phyloP scores from a whole-genome alignment of 1,140 invertebrate genomes.

The Agraylea sexmaculata region DNA sequence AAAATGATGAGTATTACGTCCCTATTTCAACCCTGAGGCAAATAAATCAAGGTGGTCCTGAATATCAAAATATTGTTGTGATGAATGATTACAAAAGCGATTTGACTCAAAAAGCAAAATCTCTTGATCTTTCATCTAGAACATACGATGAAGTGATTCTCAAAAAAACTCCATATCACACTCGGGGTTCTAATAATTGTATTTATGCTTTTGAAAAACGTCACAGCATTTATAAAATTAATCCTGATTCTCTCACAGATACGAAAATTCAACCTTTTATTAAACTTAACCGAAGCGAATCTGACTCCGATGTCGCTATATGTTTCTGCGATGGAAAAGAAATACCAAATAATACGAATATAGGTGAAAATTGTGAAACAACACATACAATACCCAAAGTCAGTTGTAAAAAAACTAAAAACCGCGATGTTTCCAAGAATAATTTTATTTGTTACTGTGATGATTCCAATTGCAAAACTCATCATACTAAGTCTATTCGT shows the following conservation, averaged over 20 bases:
- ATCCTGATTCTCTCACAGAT: constrained; percentile 31
- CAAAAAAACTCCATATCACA: constrained; percentile 30
- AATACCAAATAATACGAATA: constrained; percentile 1
- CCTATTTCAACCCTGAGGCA: constrained; percentile 13
- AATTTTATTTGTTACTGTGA: constrained; percentile 36
- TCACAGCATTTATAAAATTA: constrained; percentile 37
- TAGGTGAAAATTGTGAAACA: background rate
- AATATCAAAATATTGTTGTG: constrained; percentile 15
- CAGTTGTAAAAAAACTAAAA: background rate
- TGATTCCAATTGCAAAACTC: constrained; percentile 28
- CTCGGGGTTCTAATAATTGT: constrained; percentile 36
- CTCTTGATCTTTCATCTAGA: background rate
- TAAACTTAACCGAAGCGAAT: constrained; percentile 27
- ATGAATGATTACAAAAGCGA: background rate
- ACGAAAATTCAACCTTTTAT: constrained; percentile 25
- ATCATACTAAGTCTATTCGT: constrained; percentile 23
- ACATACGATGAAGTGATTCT: background rate
- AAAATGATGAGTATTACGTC: no score
- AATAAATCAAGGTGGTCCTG: constrained; percentile 7
- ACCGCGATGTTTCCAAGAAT: constrained; percentile 1
- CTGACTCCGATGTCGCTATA: constrained; percentile 33
- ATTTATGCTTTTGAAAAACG: constrained; percentile 31
- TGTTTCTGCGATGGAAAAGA: constrained; percentile 33
- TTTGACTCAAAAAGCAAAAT: background rate
- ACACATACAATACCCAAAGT: background rate